Evolutionary conservation across 2,113 vertebrate species (phyloP).

Genomic region (Origma solitaria): DNA sequence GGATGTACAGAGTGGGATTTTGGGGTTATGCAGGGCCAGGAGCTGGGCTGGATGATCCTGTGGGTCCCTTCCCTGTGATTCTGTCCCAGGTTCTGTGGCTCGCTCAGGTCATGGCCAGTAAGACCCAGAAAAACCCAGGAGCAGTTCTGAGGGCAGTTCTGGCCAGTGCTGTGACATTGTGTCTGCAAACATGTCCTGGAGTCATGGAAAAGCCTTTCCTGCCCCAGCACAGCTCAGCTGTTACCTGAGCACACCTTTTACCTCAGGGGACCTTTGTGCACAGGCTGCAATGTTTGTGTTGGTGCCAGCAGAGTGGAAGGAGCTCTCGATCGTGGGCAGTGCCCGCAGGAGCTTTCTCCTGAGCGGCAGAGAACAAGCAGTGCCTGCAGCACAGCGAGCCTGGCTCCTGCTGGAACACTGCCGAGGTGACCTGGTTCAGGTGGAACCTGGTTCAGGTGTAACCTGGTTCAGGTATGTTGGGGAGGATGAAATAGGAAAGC

Average conservation of each 20-base stretch:
- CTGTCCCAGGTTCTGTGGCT: not conserved
- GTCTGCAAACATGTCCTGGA: not conserved
- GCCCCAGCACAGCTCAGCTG: not conserved
- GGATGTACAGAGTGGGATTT: not conserved
- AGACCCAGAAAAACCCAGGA: not conserved
- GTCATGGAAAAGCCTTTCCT: not conserved
- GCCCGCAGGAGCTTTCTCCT: not conserved
- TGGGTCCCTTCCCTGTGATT: not conserved
- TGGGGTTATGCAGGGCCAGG: not conserved
- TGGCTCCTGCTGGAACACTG: not conserved
- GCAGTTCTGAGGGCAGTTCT: not conserved
- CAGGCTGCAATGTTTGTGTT: not conserved
- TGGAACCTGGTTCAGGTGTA: accelerated
- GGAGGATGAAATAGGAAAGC: too few relatives aligned
- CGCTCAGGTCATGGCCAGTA: not conserved
- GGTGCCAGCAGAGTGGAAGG: not conserved
- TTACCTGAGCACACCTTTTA: constrained; percentile 17
- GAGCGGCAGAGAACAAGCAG: not conserved
- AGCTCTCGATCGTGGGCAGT: accelerated
- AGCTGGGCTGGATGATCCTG: not conserved
- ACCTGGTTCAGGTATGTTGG: accelerated
- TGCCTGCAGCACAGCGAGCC: not conserved
- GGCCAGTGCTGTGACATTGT: not conserved
- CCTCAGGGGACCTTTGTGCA: not conserved
- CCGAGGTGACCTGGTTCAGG: accelerated